Base-by-base conservation (phyloP, 2,113 vertebrate species). In the Nothocercus julius region DNA sequence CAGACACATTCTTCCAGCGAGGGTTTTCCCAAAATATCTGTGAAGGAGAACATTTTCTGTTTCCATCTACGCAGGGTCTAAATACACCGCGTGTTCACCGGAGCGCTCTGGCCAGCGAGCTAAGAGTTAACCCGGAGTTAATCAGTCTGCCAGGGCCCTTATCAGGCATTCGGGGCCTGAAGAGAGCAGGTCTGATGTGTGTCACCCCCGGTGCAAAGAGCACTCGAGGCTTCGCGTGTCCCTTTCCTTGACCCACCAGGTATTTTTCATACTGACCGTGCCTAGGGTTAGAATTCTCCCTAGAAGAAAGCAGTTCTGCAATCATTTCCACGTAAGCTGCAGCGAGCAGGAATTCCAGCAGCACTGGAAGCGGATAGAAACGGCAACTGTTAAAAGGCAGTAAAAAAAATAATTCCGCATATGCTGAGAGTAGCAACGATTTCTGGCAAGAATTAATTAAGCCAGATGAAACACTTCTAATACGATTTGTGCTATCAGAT, bases 391-490 rank as follows among this genome's bases (percentile, higher is more conserved):
- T 96, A 92, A 85, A 96, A 97, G 90, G 93, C 92, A 92, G 85
- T 64, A 4, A n/a, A 12, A 40, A 67, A 73, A 69, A n/a, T 11
- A 5, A 86, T 87, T 96, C 91, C 66, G 92, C 67, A 42, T 97
- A 80, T 93, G 87, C 93, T 97, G 93, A 97, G 95, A 96, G 84
- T 91, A 95, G 69, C 70, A 95, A 80, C 24, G 36, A 97, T 95
- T 97, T 95, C 87, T 96, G 82, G 92, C 91, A 85, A 95, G 95
- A 98, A 97, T 97, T 97, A 97, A 97, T 97, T 97, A 97, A 97
- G 90, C 28, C 38, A 96, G 95, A 97, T 82, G 49, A 97, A 97
- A 97, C 85, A 92, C 56, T 98, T 96, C 87, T 97, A 97, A 97
- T 96, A 92, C 7, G 88, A 98, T 97, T 97, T 95, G 63, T 95